Conservation (phyloP, 2,113 vertebrate species). For the Capreolus pygargus region DNA sequence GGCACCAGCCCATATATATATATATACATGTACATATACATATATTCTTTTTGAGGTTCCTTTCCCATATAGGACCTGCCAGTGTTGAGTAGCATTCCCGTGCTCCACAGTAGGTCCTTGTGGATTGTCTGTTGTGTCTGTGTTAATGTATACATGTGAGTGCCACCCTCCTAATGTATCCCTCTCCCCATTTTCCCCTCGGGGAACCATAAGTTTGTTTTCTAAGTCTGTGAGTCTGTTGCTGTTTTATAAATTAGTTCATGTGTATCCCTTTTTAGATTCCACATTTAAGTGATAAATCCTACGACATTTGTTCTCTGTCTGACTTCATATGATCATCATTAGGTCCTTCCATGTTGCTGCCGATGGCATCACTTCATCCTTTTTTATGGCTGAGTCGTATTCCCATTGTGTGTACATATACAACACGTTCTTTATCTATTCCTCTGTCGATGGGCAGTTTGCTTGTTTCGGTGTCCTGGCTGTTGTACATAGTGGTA, state of each 20-base stretch:
- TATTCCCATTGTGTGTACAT: background rate
- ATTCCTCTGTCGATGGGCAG: background rate
- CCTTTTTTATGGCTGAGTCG: background rate
- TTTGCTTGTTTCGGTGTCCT: background rate
- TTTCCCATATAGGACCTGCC: background rate
- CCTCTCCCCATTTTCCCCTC: background rate
- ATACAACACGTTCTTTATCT: background rate
- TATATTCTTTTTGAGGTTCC: background rate
- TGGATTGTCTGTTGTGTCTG: background rate
- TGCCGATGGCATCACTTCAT: background rate
- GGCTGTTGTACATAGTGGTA: background rate
- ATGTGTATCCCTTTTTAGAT: background rate
- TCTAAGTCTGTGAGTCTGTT: background rate
- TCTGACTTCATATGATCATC: background rate
- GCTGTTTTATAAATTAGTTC: background rate
- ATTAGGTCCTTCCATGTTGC: background rate
- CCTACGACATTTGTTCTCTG: background rate
- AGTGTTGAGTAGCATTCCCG: background rate
- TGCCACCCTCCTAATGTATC: background rate
- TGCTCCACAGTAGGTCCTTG: background rate
- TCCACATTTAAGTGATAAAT: background rate
- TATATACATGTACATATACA: rapidly evolving
- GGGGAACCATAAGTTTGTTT: background rate
- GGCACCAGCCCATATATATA: background rate
- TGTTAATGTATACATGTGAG: background rate